Evolutionary conservation across 23 tunicate genomes (phyloP).

Genomic region (Phallusia fumigata): DNA sequence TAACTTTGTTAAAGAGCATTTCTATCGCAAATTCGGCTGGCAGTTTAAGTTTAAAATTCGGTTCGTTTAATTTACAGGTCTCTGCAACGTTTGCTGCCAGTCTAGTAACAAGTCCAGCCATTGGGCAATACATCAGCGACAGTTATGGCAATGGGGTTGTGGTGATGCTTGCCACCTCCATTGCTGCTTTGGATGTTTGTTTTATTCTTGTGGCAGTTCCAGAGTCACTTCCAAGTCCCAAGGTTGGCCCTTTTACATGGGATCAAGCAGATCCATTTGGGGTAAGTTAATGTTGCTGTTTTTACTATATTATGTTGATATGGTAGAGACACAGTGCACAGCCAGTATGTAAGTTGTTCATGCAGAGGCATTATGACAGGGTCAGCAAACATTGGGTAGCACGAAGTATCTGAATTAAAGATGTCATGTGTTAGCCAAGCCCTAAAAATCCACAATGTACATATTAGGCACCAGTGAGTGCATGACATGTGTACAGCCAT

Average conservation of each 20-base stretch:
- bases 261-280: slow-evolving; percentile 91
- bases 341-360: too few species aligned
- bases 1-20: background rate
- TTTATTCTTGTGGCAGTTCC: slow-evolving; percentile 95
- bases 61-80: slow-evolving; percentile 53
- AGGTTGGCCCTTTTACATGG: slow-evolving; percentile 75
- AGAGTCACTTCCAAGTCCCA: slow-evolving; percentile 86
- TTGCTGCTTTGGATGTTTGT: slow-evolving; percentile 80
- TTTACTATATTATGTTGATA: background rate
- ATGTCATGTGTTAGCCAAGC: too few species aligned
- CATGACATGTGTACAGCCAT: too few species aligned
- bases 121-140: slow-evolving; percentile 71
- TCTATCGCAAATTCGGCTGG: too few species aligned
- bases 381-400: too few species aligned
- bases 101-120: slow-evolving; percentile 92
- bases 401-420: too few species aligned
- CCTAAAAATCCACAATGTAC: too few species aligned
- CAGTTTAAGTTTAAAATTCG: background rate
- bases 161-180: slow-evolving; percentile 83
- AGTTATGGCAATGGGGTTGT: slow-evolving; percentile 72
- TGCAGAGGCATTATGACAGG: too few species aligned
- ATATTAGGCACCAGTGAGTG: too few species aligned
- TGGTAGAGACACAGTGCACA: too few species aligned
- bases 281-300: slow-evolving; percentile 32
- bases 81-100: slow-evolving; percentile 99